Base-by-base conservation (phyloP, 2,888 invertebrate genomes). In the Eupelmus urozonus region DNA sequence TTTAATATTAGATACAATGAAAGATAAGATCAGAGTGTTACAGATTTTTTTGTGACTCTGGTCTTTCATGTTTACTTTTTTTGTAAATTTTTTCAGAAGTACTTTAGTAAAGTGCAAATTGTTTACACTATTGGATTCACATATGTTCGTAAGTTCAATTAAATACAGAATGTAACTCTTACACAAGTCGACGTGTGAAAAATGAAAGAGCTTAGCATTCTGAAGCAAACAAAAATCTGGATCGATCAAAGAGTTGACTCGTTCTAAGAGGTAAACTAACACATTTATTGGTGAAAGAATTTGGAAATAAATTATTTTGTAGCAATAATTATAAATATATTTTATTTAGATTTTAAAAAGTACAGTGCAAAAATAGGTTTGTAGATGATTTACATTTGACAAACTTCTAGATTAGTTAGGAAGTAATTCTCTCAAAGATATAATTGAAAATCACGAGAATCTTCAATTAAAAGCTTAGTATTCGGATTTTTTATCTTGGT, bases 61-160 rank as follows among this genome's bases (percentile, higher is more conserved):
- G 66, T 66, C 71, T 71, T 29, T 51, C 34, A 75, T 29, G 60
- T 77, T 72, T 60, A 59, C 57, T 66, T 62, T 67, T n/a, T 66
- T 79, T 70, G 40, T 65, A 29, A 66, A 79, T 65, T 79, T 74
- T 79, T 79, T 67, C 75, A 79, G 75, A 76, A 55, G 16, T 76
- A 16, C 74, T 78, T 76, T 69, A 67, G 40, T 67, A 72, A 62
- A 66, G 72, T 42, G 25, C 51, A 63, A 49, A 45, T 70, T 60
- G 40, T 71, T 53, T 40, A 40, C 34, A 71, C 40, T 45, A 70
- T 69, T 69, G 79, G 72, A 76, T 70, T 76, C 51, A 20, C 40
- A 60, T 25, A 62, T 9, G 16, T 70, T 53, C 67, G 51, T 76
- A 76, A 79, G 70, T 74, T 69, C 16, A 27, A 51, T 66, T 40